Conservation (phyloP, 2,113 vertebrate species). For the Catharus minimus region DNA sequence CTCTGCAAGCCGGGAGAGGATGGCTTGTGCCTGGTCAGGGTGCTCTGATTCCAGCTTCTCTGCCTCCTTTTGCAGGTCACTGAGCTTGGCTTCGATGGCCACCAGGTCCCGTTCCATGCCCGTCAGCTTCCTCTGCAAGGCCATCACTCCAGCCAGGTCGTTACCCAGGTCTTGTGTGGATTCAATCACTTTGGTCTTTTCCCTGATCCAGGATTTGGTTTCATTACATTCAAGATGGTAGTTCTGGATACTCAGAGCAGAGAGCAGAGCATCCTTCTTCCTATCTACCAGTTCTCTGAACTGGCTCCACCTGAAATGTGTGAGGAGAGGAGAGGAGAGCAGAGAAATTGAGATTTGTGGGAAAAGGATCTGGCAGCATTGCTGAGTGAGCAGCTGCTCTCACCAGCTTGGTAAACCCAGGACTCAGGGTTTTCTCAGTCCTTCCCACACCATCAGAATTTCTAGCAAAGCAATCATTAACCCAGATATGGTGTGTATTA, state of each 20-base stretch:
- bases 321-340: neutral
- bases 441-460: neutral
- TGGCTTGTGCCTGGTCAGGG: conserved; percentile 92
- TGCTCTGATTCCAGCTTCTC: conserved; percentile 89
- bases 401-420: neutral
- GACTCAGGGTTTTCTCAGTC: neutral
- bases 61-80: conserved; percentile 91
- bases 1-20: conserved; percentile 88
- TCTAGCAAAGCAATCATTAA: neutral
- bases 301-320: conserved; percentile 88
- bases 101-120: conserved; percentile 97
- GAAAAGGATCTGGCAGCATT: neutral
- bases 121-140: conserved; percentile 95
- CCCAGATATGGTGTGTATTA: neutral
- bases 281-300: conserved; percentile 96
- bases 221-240: conserved; percentile 98
- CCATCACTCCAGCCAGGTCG: conserved; percentile 95
- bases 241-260: conserved; percentile 96
- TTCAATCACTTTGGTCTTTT: conserved; percentile 99
- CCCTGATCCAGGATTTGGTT: conserved; percentile 98
- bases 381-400: neutral
- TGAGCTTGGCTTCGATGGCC: conserved; percentile 94
- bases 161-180: conserved; percentile 98
- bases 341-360: neutral
- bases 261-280: conserved; percentile 93